Evolutionary conservation across 2,888 invertebrate genomes (phyloP).

Genomic region (Plagodis pulveraria): DNA sequence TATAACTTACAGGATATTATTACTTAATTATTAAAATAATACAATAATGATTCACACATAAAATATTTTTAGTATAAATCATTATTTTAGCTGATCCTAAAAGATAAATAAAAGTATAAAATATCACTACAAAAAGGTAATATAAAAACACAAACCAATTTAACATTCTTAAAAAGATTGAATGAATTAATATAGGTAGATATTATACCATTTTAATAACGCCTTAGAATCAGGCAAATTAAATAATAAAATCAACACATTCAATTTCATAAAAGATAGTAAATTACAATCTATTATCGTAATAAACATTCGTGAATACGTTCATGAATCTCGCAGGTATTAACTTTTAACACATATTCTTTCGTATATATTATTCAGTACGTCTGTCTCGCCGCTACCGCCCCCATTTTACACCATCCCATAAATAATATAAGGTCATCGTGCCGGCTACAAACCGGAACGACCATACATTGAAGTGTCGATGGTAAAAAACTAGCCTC

Average conservation of each 20-base stretch:
- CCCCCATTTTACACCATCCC: conserved; percentile 51
- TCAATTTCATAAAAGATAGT: conserved; percentile 5
- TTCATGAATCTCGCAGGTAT: conserved; percentile 1
- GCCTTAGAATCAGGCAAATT: too few relatives aligned
- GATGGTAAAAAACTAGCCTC: conserved; percentile 68
- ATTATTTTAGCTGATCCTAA: too few relatives aligned
- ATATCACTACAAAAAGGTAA: too few relatives aligned
- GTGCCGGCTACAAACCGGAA: conserved; percentile 82
- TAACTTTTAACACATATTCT: neutral
- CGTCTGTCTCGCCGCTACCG: conserved; percentile 41
- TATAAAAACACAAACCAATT: too few relatives aligned
- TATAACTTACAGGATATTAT: too few relatives aligned
- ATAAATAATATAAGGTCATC: conserved; percentile 80
- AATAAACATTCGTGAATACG: conserved; percentile 11
- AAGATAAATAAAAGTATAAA: too few relatives aligned
- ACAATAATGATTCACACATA: too few relatives aligned
- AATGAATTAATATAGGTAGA: too few relatives aligned
- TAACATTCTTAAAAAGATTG: too few relatives aligned
- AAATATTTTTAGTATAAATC: too few relatives aligned
- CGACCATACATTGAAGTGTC: conserved; percentile 68
- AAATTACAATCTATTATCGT: conserved; percentile 15
- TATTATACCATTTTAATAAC: too few relatives aligned
- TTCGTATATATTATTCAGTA: neutral
- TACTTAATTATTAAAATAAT: too few relatives aligned
- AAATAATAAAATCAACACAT: conserved; percentile 5